phyloP scores from a whole-genome alignment of 2,113 vertebrate genomes.

The Pogonocichla stellata region DNA sequence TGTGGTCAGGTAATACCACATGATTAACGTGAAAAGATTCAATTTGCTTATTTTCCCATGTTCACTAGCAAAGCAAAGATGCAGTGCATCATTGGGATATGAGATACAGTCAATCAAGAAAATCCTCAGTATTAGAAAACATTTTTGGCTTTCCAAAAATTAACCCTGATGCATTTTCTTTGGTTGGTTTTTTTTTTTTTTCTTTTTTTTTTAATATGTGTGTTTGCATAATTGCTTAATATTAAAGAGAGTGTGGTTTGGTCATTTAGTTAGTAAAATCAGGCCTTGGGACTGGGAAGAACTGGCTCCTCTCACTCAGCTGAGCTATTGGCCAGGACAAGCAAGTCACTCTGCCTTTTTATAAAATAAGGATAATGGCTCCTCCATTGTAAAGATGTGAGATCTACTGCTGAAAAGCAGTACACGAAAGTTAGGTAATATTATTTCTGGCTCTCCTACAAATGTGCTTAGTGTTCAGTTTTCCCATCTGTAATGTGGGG shows the following conservation, averaged over 20 bases:
- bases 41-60: constrained; percentile 61
- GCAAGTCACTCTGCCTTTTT: constrained; percentile 1
- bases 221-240: constrained; percentile 30
- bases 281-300: constrained; percentile 20
- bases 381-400: constrained; percentile 46
- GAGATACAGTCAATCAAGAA: background rate
- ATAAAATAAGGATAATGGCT: constrained; percentile 41
- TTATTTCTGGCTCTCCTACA: constrained; percentile 65
- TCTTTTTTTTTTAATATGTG: background rate
- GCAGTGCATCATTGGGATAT: background rate
- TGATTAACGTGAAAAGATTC: constrained; percentile 57
- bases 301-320: background rate
- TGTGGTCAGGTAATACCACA: constrained; percentile 67
- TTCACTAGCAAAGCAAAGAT: constrained; percentile 33
- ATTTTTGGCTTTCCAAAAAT: constrained; percentile 12
- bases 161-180: background rate
- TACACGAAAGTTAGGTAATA: constrained; percentile 55
- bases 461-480: constrained; percentile 55
- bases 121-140: background rate
- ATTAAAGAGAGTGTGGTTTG: background rate
- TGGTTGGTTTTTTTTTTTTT: background rate
- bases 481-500: constrained; percentile 68
- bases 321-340: constrained; percentile 8
- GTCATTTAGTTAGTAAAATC: constrained; percentile 51
- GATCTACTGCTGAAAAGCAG: constrained; percentile 47